Percentiles rank a stretch among this genome's conserved stretches.
phyloP scores from a whole-genome alignment of 92 coral and sea anemone genomes.

The Hydrozoanthus gracilis region DNA sequence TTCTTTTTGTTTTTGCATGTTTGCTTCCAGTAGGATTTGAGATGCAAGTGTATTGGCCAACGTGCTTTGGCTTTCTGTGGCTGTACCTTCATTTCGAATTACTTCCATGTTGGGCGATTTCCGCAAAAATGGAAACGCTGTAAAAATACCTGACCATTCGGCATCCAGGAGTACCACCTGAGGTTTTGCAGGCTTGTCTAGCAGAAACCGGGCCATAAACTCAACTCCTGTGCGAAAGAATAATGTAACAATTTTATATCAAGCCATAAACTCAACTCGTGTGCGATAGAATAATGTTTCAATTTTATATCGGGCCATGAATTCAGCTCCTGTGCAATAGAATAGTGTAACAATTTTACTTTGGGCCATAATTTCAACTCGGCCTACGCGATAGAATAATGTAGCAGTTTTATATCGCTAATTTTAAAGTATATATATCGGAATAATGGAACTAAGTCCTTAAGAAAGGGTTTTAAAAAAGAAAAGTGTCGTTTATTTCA shows the following conservation, averaged over 20 bases:
- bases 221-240: conserved; percentile 50
- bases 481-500: too few relatives aligned
- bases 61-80: conserved; percentile 1
- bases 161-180: conserved; percentile 54
- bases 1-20: conserved; percentile 47
- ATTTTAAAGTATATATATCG: too few relatives aligned
- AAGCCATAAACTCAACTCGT: too few relatives aligned
- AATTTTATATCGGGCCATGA: conserved; percentile 45
- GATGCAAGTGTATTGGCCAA: conserved; percentile 52
- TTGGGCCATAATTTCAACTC: too few relatives aligned
- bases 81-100: conserved; percentile 26
- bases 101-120: conserved; percentile 37
- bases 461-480: too few relatives aligned
- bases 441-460: too few relatives aligned
- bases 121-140: conserved; percentile 28
- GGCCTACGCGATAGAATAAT: too few relatives aligned
- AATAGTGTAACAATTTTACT: too few relatives aligned
- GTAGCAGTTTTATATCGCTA: too few relatives aligned
- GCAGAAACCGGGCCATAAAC: conserved; percentile 49
- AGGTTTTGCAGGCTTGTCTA: conserved; percentile 48
- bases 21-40: conserved; percentile 49
- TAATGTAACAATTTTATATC: too few relatives aligned
- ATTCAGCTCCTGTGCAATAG: conserved; percentile 45
- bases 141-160: conserved; percentile 61
- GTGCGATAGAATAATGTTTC: too few relatives aligned